Base-by-base conservation (phyloP, 2,797 vertebrate genomes). In the Coluber constrictor region DNA sequence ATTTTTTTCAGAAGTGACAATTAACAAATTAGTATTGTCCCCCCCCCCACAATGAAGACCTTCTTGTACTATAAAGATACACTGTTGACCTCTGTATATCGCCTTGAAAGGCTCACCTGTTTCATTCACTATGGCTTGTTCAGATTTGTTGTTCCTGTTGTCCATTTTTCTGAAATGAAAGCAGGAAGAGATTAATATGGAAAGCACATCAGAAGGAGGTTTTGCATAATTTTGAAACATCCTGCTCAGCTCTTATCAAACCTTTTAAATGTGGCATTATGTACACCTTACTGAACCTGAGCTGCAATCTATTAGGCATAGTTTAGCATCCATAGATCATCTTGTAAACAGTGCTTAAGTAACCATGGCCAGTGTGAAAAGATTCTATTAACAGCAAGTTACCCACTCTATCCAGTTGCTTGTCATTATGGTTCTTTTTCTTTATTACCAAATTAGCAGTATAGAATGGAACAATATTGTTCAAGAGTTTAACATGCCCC, bases 111-210 rank as follows among this genome's bases (percentile, higher is more conserved):
- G 93, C 93, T 96, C 94, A 95, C 95, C 93, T 92, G 91, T 96
- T 96, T 97, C 96, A 95, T 96, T 95, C 95, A 95, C 89, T 96
- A 93, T 93, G 95, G 95, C 93, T 95, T 97, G 96, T 87, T 96
- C 94, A 92, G 95, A 20, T 57, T 27, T 29, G 2, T 37, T 10
- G 18, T 93, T 94, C 97, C 96, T 90, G 96, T 95, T 93, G 95
- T 94, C 60, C 91, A 92, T 91, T 96, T 95, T 96, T 54, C 94
- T 94, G 92, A 94, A 94, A 94, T 94, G 90, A 91, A 92, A 96
- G 91, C 91, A 87, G 90, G 93, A 86, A 94, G 74, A 94, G 54
- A 23, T 37, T 57, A 43, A 96, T 56, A 94, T 87, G 20, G 89
- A 88, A 90, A 95, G 94, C 90, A 70, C 96, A 92, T 94, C 74